phyloP scores from a whole-genome alignment of 2,113 vertebrate species.

The Bombycilla garrulus region DNA sequence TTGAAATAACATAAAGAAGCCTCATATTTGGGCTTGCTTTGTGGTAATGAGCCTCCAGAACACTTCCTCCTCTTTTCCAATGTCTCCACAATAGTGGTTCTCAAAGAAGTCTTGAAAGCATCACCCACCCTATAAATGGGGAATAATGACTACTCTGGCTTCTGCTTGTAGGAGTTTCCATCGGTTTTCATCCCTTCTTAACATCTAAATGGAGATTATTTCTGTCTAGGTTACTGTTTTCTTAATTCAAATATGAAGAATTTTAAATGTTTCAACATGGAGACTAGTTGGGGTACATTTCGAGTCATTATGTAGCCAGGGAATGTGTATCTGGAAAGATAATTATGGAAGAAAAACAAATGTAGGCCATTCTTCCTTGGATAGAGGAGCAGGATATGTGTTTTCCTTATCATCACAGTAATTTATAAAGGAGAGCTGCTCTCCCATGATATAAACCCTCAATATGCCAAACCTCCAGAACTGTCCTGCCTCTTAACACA shows the following conservation, averaged over 20 bases:
- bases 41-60: background rate
- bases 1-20: background rate
- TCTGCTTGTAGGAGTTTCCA: background rate
- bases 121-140: rapidly evolving
- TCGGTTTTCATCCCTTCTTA: background rate
- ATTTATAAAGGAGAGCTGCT: background rate
- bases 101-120: background rate
- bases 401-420: background rate
- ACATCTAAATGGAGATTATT: background rate
- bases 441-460: background rate
- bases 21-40: background rate
- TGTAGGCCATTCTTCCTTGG: background rate
- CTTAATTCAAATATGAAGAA: background rate
- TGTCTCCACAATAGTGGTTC: background rate
- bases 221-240: background rate
- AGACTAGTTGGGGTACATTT: background rate
- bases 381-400: background rate
- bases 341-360: background rate
- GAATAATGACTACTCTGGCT: background rate
- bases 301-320: background rate
- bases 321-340: background rate
- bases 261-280: background rate
- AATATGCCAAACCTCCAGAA: background rate
- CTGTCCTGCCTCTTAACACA: background rate
- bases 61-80: background rate